A percentile compares a stretch with the other conserved stretches of the same genome.
Conservation (phyloP, 2,797 vertebrate genomes). For the Galago senegalensis region DNA sequence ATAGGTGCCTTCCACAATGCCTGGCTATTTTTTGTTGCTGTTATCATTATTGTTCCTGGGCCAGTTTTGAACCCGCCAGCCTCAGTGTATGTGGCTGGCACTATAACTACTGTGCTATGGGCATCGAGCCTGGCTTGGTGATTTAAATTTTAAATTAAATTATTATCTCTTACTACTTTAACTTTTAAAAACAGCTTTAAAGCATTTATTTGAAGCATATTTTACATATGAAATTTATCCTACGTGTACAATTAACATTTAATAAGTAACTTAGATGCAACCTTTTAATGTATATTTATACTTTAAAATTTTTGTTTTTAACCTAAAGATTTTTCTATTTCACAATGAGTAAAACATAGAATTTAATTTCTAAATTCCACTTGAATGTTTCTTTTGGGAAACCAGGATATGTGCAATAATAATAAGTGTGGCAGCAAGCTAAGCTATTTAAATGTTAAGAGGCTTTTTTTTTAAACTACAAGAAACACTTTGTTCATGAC, state of each 20-base stretch:
- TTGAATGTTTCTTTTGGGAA: slow-evolving; percentile 61
- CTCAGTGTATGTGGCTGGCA: too few relatives aligned
- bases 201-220: not conserved
- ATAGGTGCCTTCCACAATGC: too few relatives aligned
- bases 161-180: slow-evolving; percentile 53
- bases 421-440: not conserved
- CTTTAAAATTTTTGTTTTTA: slow-evolving; percentile 29
- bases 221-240: slow-evolving; percentile 52
- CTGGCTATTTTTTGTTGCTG: too few relatives aligned
- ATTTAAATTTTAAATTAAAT: slow-evolving; percentile 58
- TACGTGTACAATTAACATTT: not conserved
- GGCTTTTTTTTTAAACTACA: not conserved
- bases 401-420: not conserved
- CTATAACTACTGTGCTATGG: too few relatives aligned
- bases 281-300: slow-evolving; percentile 32
- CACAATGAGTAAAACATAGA: slow-evolving; percentile 50
- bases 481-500: not conserved
- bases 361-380: slow-evolving; percentile 45
- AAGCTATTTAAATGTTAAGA: slow-evolving; percentile 49
- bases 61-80: too few relatives aligned
- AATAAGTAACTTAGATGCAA: slow-evolving; percentile 22
- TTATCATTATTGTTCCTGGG: too few relatives aligned
- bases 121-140: not conserved
- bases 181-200: slow-evolving; percentile 54
- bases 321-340: slow-evolving; percentile 55